These are phyloP conservation scores for Mythimna ferrago DNA, from an alignment of 2,888 invertebrate genomes.

Conservation along the genomic window DNA sequence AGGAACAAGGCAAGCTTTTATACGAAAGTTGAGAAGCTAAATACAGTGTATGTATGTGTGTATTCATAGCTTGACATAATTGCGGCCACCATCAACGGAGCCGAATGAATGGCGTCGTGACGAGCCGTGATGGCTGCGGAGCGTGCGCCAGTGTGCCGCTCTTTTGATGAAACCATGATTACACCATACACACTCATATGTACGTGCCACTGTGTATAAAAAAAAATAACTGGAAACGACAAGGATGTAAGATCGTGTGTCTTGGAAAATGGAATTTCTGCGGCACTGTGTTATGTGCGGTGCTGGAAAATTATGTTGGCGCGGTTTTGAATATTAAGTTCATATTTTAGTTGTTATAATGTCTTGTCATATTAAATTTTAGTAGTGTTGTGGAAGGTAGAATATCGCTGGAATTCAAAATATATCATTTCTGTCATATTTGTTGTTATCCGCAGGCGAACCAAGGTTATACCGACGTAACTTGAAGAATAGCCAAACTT, in stretches of 20 bases:
- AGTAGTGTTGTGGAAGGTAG: neutral
- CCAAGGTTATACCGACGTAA: no score
- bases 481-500: no score
- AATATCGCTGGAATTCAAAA: neutral
- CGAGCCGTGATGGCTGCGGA: constrained; percentile 81
- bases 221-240: constrained; percentile 67
- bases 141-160: constrained; percentile 76
- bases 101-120: constrained; percentile 81
- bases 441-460: no score
- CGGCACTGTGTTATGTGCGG: constrained; percentile 25
- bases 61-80: constrained; percentile 77
- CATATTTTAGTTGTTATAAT: constrained; percentile 38
- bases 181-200: constrained; percentile 80
- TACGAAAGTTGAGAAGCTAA: constrained; percentile 64
- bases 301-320: constrained; percentile 39
- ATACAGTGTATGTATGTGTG: constrained; percentile 69
- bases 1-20: constrained; percentile 60
- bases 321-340: constrained; percentile 42
- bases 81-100: constrained; percentile 82
- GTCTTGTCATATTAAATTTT: constrained; percentile 4
- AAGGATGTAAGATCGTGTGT: constrained; percentile 30
- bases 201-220: constrained; percentile 43
- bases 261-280: constrained; percentile 34
- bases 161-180: constrained; percentile 89
- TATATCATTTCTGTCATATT: neutral